Evolutionary conservation across 2,113 vertebrate species (phyloP), one percentile per base, ranked within the genome.

Genomic region (Zosterops hypoxanthus): DNA sequence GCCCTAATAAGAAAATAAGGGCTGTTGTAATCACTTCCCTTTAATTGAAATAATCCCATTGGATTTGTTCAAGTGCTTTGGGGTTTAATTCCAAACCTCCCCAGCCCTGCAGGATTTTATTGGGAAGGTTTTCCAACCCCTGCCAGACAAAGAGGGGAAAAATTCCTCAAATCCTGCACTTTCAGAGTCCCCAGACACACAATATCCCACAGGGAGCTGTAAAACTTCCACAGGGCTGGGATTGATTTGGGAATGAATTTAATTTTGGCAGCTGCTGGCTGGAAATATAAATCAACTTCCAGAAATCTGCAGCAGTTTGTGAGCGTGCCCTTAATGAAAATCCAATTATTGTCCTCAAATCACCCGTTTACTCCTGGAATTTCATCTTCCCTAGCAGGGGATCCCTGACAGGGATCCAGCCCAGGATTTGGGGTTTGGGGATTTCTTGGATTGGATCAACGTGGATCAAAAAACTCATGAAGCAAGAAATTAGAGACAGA

Each of bases 371-470:
- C 25, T 36, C 4, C 39, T 24, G 23, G 55, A 72, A 68, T 72
- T 72, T 3, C 56, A 46, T 39, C 36, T 39, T 39, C 36, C 36
- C 36, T 39, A 39, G 6, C 12, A 0, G 29, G 24, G 50, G 9
- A 22, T 50, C 46, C 49, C 59, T 52, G 44, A 4, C 60, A 41
- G 34, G 44, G 31, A 44, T 50, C 66, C 42, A 14, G 24, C 33
- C 68, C 2, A 3, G 86, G 24, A 25, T 82, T 68, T 61, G 41
- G 47, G 52, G 18, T 9, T 13, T 21, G 1, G 69, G 33, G 7
- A 8, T 14, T 33, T 14, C 17, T 3, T 1, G 5, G 5, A 2
- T 1, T 5, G 46, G 29, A 57, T n/a, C 46, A 13, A 0, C 0
- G 1, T 3, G 60, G 52, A 31, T 6, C 1, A 28, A 61, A 28